phyloP scores from a whole-genome alignment of 1,140 invertebrate genomes.

The Pseudomyrmex gracilis region DNA sequence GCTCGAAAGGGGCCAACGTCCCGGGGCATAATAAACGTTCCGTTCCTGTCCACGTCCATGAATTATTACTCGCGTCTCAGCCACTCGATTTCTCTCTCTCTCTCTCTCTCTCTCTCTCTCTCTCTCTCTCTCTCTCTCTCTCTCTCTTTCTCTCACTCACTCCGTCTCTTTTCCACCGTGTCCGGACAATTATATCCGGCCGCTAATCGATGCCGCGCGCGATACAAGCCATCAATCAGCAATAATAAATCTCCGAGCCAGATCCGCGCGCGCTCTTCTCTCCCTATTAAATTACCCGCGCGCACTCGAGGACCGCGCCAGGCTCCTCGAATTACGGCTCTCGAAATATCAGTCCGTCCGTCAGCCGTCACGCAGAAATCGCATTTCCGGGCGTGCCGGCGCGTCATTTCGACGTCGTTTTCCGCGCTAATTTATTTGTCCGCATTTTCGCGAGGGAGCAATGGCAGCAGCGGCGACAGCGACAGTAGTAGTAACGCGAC shows the following conservation, averaged over 20 bases:
- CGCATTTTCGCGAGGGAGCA: constrained; percentile 41
- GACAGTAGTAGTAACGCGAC: no score
- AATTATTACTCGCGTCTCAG: constrained; percentile 41
- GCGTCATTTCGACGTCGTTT: constrained; percentile 55
- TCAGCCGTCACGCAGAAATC: constrained; percentile 62
- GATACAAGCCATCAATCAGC: constrained; percentile 57
- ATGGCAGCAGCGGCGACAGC: not conserved
- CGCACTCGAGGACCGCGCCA: constrained; percentile 46
- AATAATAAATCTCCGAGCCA: constrained; percentile 47
- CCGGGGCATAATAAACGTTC: constrained; percentile 31
- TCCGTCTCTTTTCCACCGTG: not conserved
- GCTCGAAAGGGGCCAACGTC: constrained; percentile 21
- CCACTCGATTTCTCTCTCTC: not conserved
- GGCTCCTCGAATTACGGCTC: constrained; percentile 55
- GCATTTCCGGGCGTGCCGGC: constrained; percentile 52
- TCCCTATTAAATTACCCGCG: constrained; percentile 48
- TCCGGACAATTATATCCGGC: constrained; percentile 46
- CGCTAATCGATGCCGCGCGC: constrained; percentile 42
- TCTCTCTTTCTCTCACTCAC: not conserved
- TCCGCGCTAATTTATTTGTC: constrained; percentile 57
- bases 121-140: not conserved
- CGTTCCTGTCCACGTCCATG: constrained; percentile 7
- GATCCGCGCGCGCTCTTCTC: constrained; percentile 35
- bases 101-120: not conserved
- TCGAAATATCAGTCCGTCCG: constrained; percentile 59